A percentile compares a stretch with the other conserved stretches of the same genome.
phyloP scores from a whole-genome alignment of 2,797 vertebrate species.

The Peromyscus aztecus region DNA sequence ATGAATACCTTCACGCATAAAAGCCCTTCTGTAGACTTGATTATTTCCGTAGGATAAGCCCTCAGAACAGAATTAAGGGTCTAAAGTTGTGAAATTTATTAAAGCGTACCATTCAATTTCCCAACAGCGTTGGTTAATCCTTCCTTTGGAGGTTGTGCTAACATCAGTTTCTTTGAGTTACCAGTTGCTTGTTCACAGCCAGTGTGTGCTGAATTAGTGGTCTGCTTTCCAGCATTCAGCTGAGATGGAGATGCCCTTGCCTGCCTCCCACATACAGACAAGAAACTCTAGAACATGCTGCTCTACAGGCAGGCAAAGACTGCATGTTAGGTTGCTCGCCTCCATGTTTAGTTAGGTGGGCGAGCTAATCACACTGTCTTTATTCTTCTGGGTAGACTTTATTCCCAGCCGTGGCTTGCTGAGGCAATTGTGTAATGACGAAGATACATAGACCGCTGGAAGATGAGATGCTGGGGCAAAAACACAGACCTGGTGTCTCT shows the following conservation, averaged over 20 bases:
- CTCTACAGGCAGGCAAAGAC: not conserved
- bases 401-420: not conserved
- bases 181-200: not conserved
- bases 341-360: not conserved
- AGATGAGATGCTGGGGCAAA: not conserved
- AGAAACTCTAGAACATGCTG: not conserved
- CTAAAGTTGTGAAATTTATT: not conserved
- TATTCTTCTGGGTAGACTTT: not conserved
- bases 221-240: not conserved
- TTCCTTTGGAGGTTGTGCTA: not conserved
- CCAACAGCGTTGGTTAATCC: not conserved
- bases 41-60: slow-evolving; percentile 36
- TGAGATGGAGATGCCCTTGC: not conserved
- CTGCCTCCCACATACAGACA: not conserved
- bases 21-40: not conserved
- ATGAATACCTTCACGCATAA: not conserved
- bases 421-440: not conserved
- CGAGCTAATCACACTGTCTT: not conserved
- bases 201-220: not conserved
- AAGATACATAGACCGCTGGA: not conserved
- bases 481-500: not conserved
- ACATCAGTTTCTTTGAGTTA: not conserved
- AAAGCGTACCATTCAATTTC: slow-evolving; percentile 22
- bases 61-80: not conserved
- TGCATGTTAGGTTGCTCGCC: not conserved